Percentiles rank a stretch among this genome's conserved stretches.
Conservation (phyloP, 2,113 vertebrate species). For the Tragelaphus imberbis region DNA sequence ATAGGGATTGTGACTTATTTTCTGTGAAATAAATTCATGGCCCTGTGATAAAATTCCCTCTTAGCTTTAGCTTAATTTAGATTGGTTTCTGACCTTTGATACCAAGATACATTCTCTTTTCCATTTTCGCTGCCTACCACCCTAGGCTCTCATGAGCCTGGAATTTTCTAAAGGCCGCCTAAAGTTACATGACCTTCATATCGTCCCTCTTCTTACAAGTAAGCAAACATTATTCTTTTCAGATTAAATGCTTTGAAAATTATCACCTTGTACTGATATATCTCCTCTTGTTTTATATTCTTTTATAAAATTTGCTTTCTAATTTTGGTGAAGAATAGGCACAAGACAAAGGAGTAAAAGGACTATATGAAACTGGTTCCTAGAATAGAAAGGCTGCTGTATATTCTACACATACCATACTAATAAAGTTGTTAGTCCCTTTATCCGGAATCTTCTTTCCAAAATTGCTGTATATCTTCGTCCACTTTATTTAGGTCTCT, state of each 20-base stretch:
- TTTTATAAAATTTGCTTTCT: conserved; percentile 14
- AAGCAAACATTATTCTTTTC: not conserved
- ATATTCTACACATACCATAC: not conserved
- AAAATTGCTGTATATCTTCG: not conserved
- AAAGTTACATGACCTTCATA: not conserved
- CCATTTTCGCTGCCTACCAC: not conserved
- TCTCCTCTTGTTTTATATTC: not conserved
- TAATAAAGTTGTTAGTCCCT: not conserved
- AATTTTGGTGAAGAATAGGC: not conserved
- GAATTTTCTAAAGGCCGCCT: not conserved
- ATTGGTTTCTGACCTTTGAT: not conserved
- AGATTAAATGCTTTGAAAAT: conserved; percentile 17
- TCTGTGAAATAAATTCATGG: not conserved
- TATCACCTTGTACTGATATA: not conserved
- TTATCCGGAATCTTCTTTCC: not conserved
- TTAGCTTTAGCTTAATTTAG: not conserved
- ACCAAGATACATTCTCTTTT: not conserved
- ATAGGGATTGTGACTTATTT: not conserved
- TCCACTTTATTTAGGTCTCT: not conserved
- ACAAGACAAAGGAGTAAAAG: not conserved
- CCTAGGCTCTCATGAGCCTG: not conserved
- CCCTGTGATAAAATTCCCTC: not conserved
- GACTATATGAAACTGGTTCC: not conserved
- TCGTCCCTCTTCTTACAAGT: not conserved
- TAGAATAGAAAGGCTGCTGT: not conserved